Percentiles rank a stretch among this genome's conserved stretches.
These are phyloP conservation scores for Salminus brasiliensis DNA, from an alignment of 2,113 vertebrate species.

Conservation along the genomic window DNA sequence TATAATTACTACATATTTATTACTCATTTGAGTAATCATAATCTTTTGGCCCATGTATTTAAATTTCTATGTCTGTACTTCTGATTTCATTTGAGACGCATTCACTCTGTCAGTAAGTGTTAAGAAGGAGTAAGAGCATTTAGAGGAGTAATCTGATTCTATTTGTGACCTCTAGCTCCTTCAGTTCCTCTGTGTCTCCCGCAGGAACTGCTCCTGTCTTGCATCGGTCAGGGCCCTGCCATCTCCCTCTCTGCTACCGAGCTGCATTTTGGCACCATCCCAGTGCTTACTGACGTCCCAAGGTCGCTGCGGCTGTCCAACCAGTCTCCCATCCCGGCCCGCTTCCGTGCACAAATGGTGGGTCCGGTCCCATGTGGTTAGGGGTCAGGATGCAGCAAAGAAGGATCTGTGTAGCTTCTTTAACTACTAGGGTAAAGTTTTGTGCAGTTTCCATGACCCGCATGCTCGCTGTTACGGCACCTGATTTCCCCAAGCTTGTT, in stretches of 20 bases:
- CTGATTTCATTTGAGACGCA: background rate
- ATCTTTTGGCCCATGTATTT: too few relatives aligned
- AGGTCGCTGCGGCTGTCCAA: slow-evolving; percentile 77
- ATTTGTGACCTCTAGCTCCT: background rate
- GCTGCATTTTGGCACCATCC: slow-evolving; percentile 82
- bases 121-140: background rate
- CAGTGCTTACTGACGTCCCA: slow-evolving; percentile 73
- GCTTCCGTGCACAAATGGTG: slow-evolving; percentile 78
- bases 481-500: slow-evolving; percentile 10
- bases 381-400: background rate
- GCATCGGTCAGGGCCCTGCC: slow-evolving; percentile 78
- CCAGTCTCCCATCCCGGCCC: slow-evolving; percentile 75
- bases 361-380: slow-evolving; percentile 56
- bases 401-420: background rate
- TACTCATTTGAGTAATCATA: too few relatives aligned
- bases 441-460: background rate
- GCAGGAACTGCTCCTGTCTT: slow-evolving; percentile 75
- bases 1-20: too few relatives aligned
- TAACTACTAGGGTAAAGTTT: background rate
- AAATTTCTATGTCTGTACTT: too few relatives aligned
- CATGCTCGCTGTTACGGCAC: slow-evolving; percentile 1
- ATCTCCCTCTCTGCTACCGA: slow-evolving; percentile 68
- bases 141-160: background rate
- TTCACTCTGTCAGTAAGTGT: background rate
- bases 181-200: slow-evolving; percentile 11